Evolutionary conservation across 1,140 invertebrate genomes (phyloP).

Genomic region (Drosophila oshimai): DNA sequence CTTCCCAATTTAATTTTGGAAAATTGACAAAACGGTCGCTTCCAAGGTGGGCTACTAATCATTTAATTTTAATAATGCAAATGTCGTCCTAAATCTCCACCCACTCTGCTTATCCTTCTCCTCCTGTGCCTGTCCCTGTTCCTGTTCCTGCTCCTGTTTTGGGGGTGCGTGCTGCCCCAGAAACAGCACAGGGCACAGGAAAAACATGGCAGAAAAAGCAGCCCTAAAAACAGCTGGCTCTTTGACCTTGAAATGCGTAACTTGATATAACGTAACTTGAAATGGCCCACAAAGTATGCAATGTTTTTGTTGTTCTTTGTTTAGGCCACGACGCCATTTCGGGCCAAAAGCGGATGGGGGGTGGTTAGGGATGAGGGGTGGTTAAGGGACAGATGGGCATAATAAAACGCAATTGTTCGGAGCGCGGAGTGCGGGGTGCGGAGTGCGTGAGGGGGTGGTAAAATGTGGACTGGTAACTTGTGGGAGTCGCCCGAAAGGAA

Average conservation of each 20-base stretch:
- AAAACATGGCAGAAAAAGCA: constrained; percentile 3
- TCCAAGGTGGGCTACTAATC: constrained; percentile 1
- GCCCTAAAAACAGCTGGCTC: constrained; percentile 54
- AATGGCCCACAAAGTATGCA: constrained; percentile 19
- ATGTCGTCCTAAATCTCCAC: not conserved
- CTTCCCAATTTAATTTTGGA: not conserved
- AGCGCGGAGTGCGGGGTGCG: not conserved
- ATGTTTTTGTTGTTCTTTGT: constrained; percentile 1
- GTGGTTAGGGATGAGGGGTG: not conserved
- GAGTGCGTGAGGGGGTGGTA: not conserved
- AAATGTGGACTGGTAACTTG: not conserved
- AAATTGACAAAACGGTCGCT: not conserved
- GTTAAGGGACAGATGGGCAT: not conserved
- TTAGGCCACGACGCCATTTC: constrained; percentile 39
- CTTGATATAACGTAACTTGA: constrained; percentile 50
- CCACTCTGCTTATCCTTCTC: not conserved
- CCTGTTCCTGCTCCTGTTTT: too few species aligned
- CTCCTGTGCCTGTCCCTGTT: too few species aligned
- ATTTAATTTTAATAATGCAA: constrained; percentile 25
- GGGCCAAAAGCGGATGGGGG: not conserved
- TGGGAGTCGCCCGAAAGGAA: constrained; percentile 32
- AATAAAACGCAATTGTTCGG: constrained; percentile 50
- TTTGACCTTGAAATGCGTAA: constrained; percentile 75
- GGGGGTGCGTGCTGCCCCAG: constrained; percentile 5
- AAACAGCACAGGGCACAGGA: not conserved